A percentile compares a stretch with the other conserved stretches of the same genome.
These are phyloP conservation scores for Muntiacus reevesi DNA, from an alignment of 2,113 vertebrate genomes.

Conservation along the genomic window DNA sequence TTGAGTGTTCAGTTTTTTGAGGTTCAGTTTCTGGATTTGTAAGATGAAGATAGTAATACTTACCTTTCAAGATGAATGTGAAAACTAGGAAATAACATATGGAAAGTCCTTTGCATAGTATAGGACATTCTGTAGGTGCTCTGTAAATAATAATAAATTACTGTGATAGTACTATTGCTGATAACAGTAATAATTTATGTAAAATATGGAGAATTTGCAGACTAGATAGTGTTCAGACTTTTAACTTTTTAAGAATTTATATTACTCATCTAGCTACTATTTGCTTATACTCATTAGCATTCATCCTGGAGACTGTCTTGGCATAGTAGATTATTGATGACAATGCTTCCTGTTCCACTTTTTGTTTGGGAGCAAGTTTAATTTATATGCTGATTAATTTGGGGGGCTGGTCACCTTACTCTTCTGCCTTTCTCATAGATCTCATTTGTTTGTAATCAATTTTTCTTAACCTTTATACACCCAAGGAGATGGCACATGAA, in stretches of 20 bases:
- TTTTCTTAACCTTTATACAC: conserved; percentile 78
- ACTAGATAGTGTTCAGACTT: background rate
- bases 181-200: background rate
- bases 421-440: conserved; percentile 72
- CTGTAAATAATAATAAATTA: background rate
- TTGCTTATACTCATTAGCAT: conserved; percentile 38
- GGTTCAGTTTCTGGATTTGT: background rate
- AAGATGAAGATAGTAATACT: background rate
- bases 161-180: background rate
- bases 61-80: background rate
- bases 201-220: background rate
- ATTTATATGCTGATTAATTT: conserved; percentile 83
- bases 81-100: background rate
- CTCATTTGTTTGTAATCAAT: conserved; percentile 79
- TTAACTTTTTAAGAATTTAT: conserved; percentile 26
- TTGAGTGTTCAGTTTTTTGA: background rate
- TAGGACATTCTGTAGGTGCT: background rate
- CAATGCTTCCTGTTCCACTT: conserved; percentile 63
- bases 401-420: conserved; percentile 57
- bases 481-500: conserved; percentile 53
- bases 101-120: background rate
- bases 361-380: conserved; percentile 73
- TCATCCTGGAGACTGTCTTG: conserved; percentile 53
- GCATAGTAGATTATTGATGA: conserved; percentile 56
- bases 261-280: conserved; percentile 18